Evolutionary conservation across 2,797 vertebrate species (phyloP), one percentile per base, ranked within the genome.

Genomic region (Schizopygopsis pylzovi): DNA sequence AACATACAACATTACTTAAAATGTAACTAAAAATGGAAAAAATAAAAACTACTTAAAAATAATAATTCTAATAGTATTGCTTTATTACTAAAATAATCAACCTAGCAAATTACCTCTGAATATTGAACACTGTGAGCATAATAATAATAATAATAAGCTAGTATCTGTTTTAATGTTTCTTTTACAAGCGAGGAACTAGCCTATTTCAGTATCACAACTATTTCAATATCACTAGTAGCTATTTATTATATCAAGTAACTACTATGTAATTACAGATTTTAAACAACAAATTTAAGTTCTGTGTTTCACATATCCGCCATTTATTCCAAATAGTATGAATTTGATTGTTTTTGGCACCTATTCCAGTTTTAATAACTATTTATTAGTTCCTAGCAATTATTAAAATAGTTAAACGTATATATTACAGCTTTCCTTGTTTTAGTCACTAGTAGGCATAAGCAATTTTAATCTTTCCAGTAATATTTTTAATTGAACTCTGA

Each of bases 401-500:
- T 76, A 8, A 39, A 76, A 52, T 33, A 3, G 4, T 52, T 33
- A 3, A 33, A 52, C 20, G 1, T 22, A 1, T 77, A 13, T 37
- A 6, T 76, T 20, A 56, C 45, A 4, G 1, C 4, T n/a, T 15
- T 13, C 20, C 20, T 41, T 39, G 20, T 78, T 39, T 56, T 78
- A 39, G 33, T n/a, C 18, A 13, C 49, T 39, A 56, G 33, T n/a
- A 6, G 39, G 33, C 52, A 73, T 6, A 11, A 33, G 11, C 9
- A 12, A 20, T 28, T 33, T 28, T 33, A 28, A 52, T 76, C 16
- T 75, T 75, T 12, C 5, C 20, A 12, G 25, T 28, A 52, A 33
- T 75, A 76, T 37, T 54, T 76, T 76, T 76, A 22, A 54, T 54
- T 52, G 25, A 75, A 75, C 72, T 52, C 18, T 75, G 1, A 73